Base-by-base conservation (phyloP, 2,888 invertebrate species). In the Physocephala rufipes region DNA sequence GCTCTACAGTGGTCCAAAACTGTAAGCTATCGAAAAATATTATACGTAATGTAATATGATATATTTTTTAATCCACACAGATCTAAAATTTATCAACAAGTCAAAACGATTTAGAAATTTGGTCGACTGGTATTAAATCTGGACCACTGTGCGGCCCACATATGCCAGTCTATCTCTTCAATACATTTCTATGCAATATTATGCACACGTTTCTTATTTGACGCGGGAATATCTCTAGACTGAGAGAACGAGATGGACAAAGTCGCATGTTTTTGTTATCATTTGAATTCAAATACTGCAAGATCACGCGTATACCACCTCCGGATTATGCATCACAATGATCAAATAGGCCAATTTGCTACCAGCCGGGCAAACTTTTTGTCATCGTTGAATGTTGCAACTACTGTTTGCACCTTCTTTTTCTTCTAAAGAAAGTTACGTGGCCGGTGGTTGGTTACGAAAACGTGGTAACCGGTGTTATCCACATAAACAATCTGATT, bases 351-450 rank as follows among this genome's bases (percentile, higher is more conserved):
- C 49, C 62, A 68, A 68, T 68, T 68, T 68, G 68, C 68, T 68
- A 51, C 68, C 68, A 62, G 62, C 68, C 45, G 21, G 43, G 45
- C 45, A 7, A 15, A 58, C 19, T 66, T 66, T 64, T 70, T 61
- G 61, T 55, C 66, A 55, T 47, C 70, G 71, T 51, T 75, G 55
- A 67, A 71, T 73, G 71, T 67, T 67, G 71, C 69, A 69, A 64
- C 70, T 66, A 81, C 81, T 80, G 82, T 82, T 82, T 79, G 81
- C 80, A 77, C 75, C 78, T 77, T 58, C 58, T 15, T 49, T 19
- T 5, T 9, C 36, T n/a, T n/a, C n/a, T n/a, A n/a, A n/a, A n/a
- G n/a, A n/a, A n/a, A n/a, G n/a, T n/a, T n/a, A n/a, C n/a, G n/a
- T n/a, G n/a, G 47, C 12, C 12, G 47, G 47, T 47, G 47, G 47